Conservation (phyloP, 1,140 invertebrate genomes). For the Leptinotarsa lineolata region DNA sequence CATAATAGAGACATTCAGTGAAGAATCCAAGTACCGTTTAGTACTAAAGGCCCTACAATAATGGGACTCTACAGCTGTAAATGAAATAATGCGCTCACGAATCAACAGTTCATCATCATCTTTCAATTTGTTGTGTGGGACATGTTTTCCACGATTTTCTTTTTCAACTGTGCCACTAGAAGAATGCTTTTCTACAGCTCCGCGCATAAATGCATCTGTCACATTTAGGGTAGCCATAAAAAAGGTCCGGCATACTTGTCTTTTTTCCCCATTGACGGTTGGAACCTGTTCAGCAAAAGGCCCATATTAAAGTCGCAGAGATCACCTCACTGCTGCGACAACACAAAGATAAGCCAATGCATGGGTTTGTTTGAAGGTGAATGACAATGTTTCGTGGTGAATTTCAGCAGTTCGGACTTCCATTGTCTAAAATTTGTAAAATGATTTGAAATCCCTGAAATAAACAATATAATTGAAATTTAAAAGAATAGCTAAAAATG, state of each 20-base stretch:
- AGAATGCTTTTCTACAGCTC: neutral
- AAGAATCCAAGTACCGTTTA: conserved; percentile 23
- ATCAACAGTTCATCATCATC: neutral
- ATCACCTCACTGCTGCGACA: no score
- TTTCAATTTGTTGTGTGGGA: neutral
- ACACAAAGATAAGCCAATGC: no score
- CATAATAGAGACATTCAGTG: conserved; percentile 19
- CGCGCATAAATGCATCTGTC: conserved; percentile 4
- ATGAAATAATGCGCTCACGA: neutral
- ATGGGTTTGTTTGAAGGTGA: no score
- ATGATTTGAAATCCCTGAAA: no score
- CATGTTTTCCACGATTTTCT: conserved; percentile 4
- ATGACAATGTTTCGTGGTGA: no score
- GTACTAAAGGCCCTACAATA: conserved; percentile 10
- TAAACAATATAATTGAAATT: no score
- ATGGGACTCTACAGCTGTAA: conserved; percentile 7
- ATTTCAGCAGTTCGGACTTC: no score
- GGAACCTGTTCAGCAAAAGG: no score
- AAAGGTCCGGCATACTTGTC: neutral
- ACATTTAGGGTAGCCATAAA: conserved; percentile 2
- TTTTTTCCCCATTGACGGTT: no score
- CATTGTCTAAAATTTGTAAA: no score
- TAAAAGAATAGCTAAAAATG: no score
- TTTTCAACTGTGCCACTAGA: neutral
- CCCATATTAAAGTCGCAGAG: no score